Evolutionary conservation across 2,888 invertebrate genomes (phyloP).

Genomic region (Conchocele bisecta): DNA sequence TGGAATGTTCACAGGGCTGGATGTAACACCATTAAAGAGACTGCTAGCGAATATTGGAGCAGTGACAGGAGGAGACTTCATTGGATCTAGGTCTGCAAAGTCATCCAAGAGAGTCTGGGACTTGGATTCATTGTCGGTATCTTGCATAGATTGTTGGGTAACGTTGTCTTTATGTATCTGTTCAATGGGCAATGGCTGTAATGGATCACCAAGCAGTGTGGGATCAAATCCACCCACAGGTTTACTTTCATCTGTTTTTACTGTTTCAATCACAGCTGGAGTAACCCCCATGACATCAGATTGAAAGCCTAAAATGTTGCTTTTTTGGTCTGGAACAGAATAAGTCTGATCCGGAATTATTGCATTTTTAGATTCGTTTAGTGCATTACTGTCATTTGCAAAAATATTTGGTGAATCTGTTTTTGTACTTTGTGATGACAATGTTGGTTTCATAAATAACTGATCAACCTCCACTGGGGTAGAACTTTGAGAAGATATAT

Average conservation of each 20-base stretch:
- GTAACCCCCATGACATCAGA: too few relatives aligned
- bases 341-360: too few relatives aligned
- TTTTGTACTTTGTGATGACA: neutral
- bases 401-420: neutral
- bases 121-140: too few relatives aligned
- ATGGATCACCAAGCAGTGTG: neutral
- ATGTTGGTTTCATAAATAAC: too few relatives aligned
- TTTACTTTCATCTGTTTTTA: too few relatives aligned
- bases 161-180: neutral
- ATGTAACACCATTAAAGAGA: neutral
- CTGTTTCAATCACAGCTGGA: too few relatives aligned
- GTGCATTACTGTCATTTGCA: too few relatives aligned
- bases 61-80: conserved; percentile 29
- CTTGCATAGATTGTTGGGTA: conserved; percentile 15
- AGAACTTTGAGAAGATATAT: conserved; percentile 65
- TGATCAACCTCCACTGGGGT: conserved; percentile 68
- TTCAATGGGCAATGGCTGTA: conserved; percentile 6
- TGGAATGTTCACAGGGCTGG: neutral
- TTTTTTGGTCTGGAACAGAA: too few relatives aligned
- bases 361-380: too few relatives aligned
- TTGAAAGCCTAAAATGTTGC: too few relatives aligned
- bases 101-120: conserved; percentile 39
- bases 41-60: neutral
- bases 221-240: neutral
- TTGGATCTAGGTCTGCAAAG: conserved; percentile 54